Evolutionary conservation across 2,888 invertebrate species (phyloP).

Genomic region (Lacanobia wlatinum): DNA sequence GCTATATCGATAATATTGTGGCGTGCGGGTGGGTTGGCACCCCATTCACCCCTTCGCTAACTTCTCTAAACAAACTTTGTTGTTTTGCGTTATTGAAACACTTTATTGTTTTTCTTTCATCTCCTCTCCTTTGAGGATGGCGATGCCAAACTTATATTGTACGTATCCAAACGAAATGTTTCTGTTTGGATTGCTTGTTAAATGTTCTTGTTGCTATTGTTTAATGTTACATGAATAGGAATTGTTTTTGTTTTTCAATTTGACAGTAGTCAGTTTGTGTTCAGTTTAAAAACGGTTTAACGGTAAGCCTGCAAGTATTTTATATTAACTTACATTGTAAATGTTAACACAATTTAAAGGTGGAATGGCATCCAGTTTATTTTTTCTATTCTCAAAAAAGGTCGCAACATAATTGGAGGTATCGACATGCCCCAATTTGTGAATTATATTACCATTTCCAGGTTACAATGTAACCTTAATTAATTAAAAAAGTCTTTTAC

Average conservation of each 20-base stretch:
- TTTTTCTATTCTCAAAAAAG: neutral
- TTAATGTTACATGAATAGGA: constrained; percentile 22
- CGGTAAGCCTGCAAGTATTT: neutral
- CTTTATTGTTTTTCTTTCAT: constrained; percentile 89
- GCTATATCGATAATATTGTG: constrained; percentile 42
- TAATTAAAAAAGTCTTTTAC: neutral
- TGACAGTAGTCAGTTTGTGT: neutral
- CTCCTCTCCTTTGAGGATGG: constrained; percentile 77
- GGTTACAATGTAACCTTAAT: neutral
- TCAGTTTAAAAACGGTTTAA: neutral
- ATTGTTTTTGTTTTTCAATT: constrained; percentile 32
- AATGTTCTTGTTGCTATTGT: constrained; percentile 42
- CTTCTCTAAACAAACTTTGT: constrained; percentile 85
- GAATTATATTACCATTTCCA: neutral
- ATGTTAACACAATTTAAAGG: neutral
- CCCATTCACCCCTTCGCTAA: constrained; percentile 74
- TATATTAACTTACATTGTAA: neutral
- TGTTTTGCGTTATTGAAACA: constrained; percentile 88
- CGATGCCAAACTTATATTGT: constrained; percentile 71
- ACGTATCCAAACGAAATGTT: constrained; percentile 72
- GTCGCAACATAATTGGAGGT: neutral
- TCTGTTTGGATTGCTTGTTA: constrained; percentile 67
- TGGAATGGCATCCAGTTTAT: neutral
- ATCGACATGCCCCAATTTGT: neutral
- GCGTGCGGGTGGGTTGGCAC: constrained; percentile 50